Evolutionary conservation across 2,888 invertebrate genomes (phyloP), one percentile per base, ranked within the genome.

Genomic region (Opisthograptis luteolata): DNA sequence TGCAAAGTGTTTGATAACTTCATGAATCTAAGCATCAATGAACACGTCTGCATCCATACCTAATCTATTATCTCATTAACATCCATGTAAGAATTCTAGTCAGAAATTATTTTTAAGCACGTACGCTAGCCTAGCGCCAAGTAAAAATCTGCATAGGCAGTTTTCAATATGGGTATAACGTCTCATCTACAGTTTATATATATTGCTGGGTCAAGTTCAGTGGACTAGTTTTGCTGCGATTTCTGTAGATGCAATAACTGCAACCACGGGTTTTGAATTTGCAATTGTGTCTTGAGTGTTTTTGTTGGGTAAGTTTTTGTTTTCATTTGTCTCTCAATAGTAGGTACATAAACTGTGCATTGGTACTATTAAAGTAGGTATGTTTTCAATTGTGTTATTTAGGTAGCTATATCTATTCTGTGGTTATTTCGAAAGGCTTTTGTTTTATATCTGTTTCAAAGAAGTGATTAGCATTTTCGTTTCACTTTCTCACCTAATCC

Each of bases 51-150:
- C 9, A 14, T 13, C 27, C n/a, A n/a, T n/a, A n/a, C n/a, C 14
- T 35, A 25, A 15, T 46, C 31, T 28, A 45, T 50, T 37, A 19
- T 7, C 15, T 19, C 6, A 1, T 19, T 37, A 41, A 45, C 44
- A 49, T 66, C 60, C 62, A 66, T 55, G 60, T 62, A 63, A 60
- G 44, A 55, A 64, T 60, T 54, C 43, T 50, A 51, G 12, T 40
- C 37, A 36, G 17, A 35, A 9, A 27, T 39, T 28, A 35, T 48
- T 53, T 35, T 41, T 41, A 45, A 27, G 60, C 76, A 76, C 76
- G 76, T 76, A 53, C 44, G 5, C 15, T 10, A 14, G 24, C n/a
- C 0, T 17, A 2, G 1, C 3, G 2, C 1, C n/a, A n/a, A n/a
- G 12, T 9, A 52, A 24, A 36, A 27, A 13, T 64, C 66, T 57